phyloP scores from a whole-genome alignment of 2,113 vertebrate species.

The Poecile atricapillus region DNA sequence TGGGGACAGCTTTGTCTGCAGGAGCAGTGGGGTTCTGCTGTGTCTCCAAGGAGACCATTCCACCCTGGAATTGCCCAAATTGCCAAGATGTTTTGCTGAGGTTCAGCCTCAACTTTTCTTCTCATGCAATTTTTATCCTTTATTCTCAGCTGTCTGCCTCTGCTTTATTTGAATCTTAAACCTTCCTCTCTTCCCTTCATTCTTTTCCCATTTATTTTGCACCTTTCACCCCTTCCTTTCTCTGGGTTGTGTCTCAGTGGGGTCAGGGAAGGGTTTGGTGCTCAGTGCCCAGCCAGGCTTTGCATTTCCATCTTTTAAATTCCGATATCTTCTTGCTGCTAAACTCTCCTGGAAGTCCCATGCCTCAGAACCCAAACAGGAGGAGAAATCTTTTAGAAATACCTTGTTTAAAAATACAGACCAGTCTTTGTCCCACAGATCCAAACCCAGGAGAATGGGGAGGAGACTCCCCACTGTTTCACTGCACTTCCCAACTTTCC shows the following conservation, averaged over 20 bases:
- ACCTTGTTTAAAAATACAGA: background rate
- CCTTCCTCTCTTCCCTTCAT: background rate
- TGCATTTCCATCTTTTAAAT: background rate
- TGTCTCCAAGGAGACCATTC: background rate
- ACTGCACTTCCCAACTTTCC: background rate
- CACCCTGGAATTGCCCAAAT: background rate
- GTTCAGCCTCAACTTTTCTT: background rate
- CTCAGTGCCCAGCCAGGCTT: background rate
- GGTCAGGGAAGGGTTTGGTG: background rate
- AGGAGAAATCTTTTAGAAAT: background rate
- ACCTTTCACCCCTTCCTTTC: background rate
- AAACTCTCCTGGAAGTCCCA: background rate
- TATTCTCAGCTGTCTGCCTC: background rate
- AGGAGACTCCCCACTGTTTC: background rate
- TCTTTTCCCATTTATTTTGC: background rate
- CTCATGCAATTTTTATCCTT: background rate
- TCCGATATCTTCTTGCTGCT: background rate
- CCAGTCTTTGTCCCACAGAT: background rate
- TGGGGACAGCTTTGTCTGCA: background rate
- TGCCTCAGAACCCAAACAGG: background rate
- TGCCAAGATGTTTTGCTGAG: background rate
- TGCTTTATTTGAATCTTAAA: background rate
- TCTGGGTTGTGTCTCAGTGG: background rate
- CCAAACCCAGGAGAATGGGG: background rate
- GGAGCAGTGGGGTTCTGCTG: background rate